phyloP scores from a whole-genome alignment of 1,140 invertebrate genomes.

The Procambarus clarkii region DNA sequence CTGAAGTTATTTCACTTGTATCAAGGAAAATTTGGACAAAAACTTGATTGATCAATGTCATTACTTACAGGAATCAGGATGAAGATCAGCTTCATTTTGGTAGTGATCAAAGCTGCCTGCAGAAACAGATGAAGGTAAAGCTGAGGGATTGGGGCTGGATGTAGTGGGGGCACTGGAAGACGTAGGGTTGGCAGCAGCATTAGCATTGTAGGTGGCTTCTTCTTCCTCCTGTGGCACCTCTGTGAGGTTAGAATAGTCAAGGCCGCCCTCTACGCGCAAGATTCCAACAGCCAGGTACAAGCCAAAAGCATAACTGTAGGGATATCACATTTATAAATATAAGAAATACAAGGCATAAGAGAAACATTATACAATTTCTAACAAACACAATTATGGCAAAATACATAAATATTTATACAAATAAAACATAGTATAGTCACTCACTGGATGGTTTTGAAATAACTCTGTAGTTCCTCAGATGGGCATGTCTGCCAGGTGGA shows the following conservation, averaged over 20 bases:
- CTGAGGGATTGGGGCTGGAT: background rate
- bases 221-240: constrained; percentile 19
- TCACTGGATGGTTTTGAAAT: constrained; percentile 78
- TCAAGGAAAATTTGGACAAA: no score
- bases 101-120: background rate
- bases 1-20: no score
- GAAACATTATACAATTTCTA: no score
- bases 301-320: constrained; percentile 80
- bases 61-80: background rate
- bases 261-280: constrained; percentile 77
- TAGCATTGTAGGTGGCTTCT: background rate
- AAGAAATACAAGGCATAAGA: no score
- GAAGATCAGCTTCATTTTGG: background rate
- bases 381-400: no score
- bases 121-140: background rate
- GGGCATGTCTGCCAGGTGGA: constrained; percentile 75
- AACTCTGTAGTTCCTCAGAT: constrained; percentile 75
- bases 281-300: constrained; percentile 79
- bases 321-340: background rate
- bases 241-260: constrained; percentile 74
- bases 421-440: constrained; percentile 27
- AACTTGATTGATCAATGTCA: background rate
- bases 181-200: background rate
- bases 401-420: no score
- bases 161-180: background rate